Percentiles rank a stretch among this genome's conserved stretches.
Evolutionary conservation across 2,113 vertebrate species (phyloP).

Genomic region (Octodon degus): DNA sequence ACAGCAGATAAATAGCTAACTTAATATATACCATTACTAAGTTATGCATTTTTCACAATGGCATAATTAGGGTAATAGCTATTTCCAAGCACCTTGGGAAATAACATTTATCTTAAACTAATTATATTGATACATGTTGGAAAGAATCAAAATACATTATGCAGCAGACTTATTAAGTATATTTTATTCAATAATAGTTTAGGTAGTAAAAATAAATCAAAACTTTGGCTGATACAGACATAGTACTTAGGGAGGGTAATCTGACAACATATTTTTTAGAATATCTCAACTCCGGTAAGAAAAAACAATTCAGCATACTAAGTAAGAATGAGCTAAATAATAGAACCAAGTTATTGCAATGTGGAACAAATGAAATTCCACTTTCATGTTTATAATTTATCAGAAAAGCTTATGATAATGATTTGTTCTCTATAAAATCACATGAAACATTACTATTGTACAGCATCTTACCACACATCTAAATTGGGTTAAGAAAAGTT

Average conservation of each 20-base stretch:
- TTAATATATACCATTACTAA: background rate
- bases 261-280: background rate
- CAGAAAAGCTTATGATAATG: background rate
- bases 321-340: background rate
- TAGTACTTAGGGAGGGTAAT: background rate
- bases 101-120: constrained; percentile 24
- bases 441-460: background rate
- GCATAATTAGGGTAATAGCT: background rate
- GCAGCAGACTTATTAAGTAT: background rate
- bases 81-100: background rate
- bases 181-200: background rate
- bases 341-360: background rate
- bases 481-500: background rate
- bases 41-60: background rate
- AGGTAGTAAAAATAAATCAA: constrained; percentile 37
- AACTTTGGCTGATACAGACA: background rate
- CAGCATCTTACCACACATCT: background rate
- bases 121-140: background rate
- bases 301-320: background rate
- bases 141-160: background rate
- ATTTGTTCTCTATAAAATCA: background rate
- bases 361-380: background rate
- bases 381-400: constrained; percentile 13
- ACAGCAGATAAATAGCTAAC: background rate
- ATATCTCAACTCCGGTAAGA: background rate